A percentile compares a stretch with the other conserved stretches of the same genome.
phyloP scores from a whole-genome alignment of 1,140 invertebrate genomes.

The Drosophila subpulchrella region DNA sequence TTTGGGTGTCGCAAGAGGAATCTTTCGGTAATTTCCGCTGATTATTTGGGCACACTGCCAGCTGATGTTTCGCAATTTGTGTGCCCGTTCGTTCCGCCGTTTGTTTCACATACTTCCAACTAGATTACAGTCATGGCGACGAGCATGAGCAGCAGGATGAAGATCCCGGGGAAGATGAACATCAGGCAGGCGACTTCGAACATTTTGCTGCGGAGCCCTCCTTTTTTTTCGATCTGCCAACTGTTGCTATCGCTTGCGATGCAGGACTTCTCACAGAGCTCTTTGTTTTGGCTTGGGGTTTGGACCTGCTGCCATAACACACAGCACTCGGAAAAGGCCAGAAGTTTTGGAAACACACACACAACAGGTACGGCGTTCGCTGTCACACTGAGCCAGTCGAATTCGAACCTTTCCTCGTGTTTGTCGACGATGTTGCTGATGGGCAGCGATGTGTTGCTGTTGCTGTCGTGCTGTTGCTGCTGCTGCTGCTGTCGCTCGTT shows the following conservation, averaged over 20 bases:
- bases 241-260: constrained; percentile 20
- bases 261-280: background rate
- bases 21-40: constrained; percentile 25
- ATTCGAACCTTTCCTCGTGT: constrained; percentile 37
- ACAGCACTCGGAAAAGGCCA: background rate
- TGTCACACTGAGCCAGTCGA: constrained; percentile 57
- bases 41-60: constrained; percentile 39
- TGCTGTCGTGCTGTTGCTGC: constrained; percentile 25
- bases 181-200: constrained; percentile 80
- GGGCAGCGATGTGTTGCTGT: constrained; percentile 19
- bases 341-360: constrained; percentile 25
- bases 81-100: constrained; percentile 53
- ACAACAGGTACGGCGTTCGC: constrained; percentile 72
- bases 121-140: constrained; percentile 81
- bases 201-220: constrained; percentile 53
- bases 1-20: constrained; percentile 26
- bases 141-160: constrained; percentile 77
- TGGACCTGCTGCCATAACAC: constrained; percentile 51
- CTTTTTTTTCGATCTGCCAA: constrained; percentile 17
- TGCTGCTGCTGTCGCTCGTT: constrained; percentile 32
- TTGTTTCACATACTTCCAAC: constrained; percentile 12
- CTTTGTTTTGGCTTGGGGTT: constrained; percentile 11
- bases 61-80: constrained; percentile 68
- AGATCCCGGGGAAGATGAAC: constrained; percentile 83
- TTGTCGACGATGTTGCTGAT: constrained; percentile 18